These are phyloP conservation scores for Muraenolepis orangiensis DNA, from an alignment of 2,797 vertebrate species.

Conservation along the genomic window DNA sequence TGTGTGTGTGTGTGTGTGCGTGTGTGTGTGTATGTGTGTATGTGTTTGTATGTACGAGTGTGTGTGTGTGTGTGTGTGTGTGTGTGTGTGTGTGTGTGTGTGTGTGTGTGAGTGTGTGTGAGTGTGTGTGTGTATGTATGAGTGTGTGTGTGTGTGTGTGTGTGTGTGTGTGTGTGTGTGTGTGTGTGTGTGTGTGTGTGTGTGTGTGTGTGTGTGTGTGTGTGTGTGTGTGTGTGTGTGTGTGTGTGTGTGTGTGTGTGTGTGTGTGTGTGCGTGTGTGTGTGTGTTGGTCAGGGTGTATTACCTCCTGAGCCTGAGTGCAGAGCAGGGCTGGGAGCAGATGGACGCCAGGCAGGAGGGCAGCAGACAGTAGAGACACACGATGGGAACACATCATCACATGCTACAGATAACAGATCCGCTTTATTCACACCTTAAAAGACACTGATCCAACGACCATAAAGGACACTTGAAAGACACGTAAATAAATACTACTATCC, in stretches of 20 bases:
- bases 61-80: too few relatives aligned
- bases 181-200: too few relatives aligned
- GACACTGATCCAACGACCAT: background rate
- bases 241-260: too few relatives aligned
- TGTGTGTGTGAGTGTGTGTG: too few relatives aligned
- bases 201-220: background rate
- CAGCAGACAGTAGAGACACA: conserved; percentile 22
- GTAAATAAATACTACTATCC: too few relatives aligned
- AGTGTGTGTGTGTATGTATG: too few relatives aligned
- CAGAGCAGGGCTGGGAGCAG: conserved; percentile 53
- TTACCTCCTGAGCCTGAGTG: conserved; percentile 67
- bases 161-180: background rate
- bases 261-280: too few relatives aligned
- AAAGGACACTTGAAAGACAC: background rate
- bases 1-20: background rate
- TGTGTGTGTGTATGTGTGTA: background rate
- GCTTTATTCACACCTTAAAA: background rate
- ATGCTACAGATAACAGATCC: background rate
- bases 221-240: too few relatives aligned
- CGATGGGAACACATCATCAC: background rate
- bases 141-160: background rate
- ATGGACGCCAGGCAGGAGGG: conserved; percentile 28
- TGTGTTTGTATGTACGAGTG: too few relatives aligned
- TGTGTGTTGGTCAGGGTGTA: too few relatives aligned
- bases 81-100: too few relatives aligned